phyloP scores from a whole-genome alignment of 2,113 vertebrate species.

The Pipa parva region DNA sequence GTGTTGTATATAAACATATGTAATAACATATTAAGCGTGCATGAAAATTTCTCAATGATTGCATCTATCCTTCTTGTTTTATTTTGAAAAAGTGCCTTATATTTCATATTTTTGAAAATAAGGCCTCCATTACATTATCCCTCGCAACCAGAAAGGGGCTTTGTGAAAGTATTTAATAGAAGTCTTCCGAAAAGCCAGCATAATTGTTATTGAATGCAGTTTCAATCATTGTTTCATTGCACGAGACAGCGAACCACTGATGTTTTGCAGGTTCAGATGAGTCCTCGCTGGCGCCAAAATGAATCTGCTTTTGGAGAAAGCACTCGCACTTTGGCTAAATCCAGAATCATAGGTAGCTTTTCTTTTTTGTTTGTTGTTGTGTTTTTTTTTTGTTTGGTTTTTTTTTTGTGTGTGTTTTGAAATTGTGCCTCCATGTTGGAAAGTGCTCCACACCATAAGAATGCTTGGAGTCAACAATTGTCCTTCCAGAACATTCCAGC shows the following conservation, averaged over 20 bases:
- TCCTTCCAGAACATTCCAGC: constrained; percentile 81
- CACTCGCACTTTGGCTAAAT: constrained; percentile 82
- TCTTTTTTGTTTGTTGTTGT: constrained; percentile 55
- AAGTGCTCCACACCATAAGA: constrained; percentile 70
- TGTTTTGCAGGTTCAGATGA: constrained; percentile 64
- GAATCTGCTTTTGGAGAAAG: constrained; percentile 67
- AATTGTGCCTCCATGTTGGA: constrained; percentile 68
- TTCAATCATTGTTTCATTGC: constrained; percentile 63
- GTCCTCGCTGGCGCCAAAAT: constrained; percentile 65
- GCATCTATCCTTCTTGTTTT: constrained; percentile 69
- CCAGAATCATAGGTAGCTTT: constrained; percentile 74
- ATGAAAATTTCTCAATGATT: constrained; percentile 87
- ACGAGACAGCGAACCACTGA: constrained; percentile 56
- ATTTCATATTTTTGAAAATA: constrained; percentile 82
- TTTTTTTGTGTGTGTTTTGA: too few relatives aligned
- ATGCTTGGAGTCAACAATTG: constrained; percentile 73
- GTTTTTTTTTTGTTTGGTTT: constrained; percentile 53
- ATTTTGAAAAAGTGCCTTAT: constrained; percentile 77
- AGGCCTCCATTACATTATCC: constrained; percentile 79
- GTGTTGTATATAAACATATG: constrained; percentile 99
- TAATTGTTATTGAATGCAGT: constrained; percentile 62
- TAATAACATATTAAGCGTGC: constrained; percentile 98
- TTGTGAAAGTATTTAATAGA: constrained; percentile 71
- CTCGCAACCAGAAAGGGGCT: constrained; percentile 79
- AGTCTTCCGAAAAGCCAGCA: constrained; percentile 77